Conservation (phyloP, 2,888 invertebrate species). For the Asteroscopus sphinx region DNA sequence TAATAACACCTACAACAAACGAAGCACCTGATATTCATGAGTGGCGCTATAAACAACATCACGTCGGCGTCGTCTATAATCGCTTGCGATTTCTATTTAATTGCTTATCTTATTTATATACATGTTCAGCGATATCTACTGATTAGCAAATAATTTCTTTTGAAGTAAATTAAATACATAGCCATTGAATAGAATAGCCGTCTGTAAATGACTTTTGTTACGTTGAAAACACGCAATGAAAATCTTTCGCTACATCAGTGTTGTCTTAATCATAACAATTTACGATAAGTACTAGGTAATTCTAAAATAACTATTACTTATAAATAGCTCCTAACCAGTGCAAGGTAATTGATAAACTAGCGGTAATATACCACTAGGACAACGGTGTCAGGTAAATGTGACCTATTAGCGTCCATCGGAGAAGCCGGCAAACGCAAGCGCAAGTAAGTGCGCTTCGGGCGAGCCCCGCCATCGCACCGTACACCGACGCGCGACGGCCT, state of each 20-base stretch:
- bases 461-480: constrained; percentile 25
- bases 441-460: constrained; percentile 35
- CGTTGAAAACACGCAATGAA: too few relatives aligned
- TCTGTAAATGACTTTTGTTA: too few relatives aligned
- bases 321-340: constrained; percentile 18
- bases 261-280: too few relatives aligned
- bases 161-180: too few relatives aligned
- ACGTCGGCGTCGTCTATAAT: background rate
- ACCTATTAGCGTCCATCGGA: constrained; percentile 61
- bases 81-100: background rate
- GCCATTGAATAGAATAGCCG: too few relatives aligned
- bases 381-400: constrained; percentile 77
- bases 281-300: background rate
- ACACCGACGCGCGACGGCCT: constrained; percentile 35
- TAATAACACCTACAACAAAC: too few relatives aligned
- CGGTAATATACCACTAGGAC: constrained; percentile 77
- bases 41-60: background rate
- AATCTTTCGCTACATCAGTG: too few relatives aligned
- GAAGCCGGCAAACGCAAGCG: constrained; percentile 48
- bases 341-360: constrained; percentile 52
- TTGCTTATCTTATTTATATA: too few relatives aligned
- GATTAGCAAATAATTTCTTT: too few relatives aligned
- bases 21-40: too few relatives aligned
- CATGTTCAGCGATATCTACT: background rate
- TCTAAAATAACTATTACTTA: too few relatives aligned